Evolutionary conservation across 2,797 vertebrate genomes (phyloP), one percentile per base, ranked within the genome.

Genomic region (Potorous gilbertii): DNA sequence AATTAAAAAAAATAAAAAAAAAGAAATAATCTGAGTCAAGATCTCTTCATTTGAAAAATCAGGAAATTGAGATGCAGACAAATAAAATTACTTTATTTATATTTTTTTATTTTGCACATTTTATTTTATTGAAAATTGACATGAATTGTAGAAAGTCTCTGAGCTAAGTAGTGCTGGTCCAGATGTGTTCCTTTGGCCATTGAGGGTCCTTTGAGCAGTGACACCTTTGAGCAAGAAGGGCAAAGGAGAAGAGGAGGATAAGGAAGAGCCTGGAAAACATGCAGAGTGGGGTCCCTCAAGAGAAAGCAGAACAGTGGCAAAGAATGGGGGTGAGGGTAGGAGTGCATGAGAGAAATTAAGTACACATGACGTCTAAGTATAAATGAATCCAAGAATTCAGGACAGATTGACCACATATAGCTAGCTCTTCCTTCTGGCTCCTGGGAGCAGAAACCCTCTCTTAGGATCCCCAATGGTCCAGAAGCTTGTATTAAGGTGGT

Each of bases 111-210:
- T 95, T 96, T 96, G 12, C 24, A 29, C 94, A 97, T 98, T 96
- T 97, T 97, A 97, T 98, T 98, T 98, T 98, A 98, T 98, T 98
- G 98, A 98, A 98, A 98, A 98, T 94, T 62, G 96, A 98, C 98
- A 98, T 56, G 91, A 90, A 95, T 96, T 97, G 98, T 98, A 98
- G 98, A 98, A 98, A 98, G 98, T 96, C 96, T 54, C 94, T 81
- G 90, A 96, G 97, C 96, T 94, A 66, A 98, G 97, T 97, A 96
- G 96, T 56, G 98, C 97, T 92, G 97, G 97, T 93, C 98, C 97
- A 4, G 56, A 95, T 92, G 1, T 21, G 96, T 52, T 91, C 50
- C 89, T 95, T 55, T 92, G 96, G 94, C 34, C 18, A 97, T 93
- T 90, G 97, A 93, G 29, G 50, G 56, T 62, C 54, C 16, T 81